Percentiles rank a stretch among this genome's conserved stretches.
Conservation (phyloP, 1,140 invertebrate genomes). For the Sitobion miscanthi region DNA sequence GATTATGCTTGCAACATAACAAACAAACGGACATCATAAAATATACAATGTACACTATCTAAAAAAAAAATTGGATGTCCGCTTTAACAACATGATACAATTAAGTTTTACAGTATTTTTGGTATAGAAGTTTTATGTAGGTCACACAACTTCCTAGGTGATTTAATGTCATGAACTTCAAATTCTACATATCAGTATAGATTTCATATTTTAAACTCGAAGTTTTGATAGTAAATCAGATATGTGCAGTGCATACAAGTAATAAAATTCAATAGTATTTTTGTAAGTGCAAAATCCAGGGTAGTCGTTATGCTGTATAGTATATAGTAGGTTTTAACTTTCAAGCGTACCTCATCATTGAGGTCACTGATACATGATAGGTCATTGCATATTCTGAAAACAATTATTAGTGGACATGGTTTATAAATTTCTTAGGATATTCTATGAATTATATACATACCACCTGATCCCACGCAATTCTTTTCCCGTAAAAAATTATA, state of each 20-base stretch:
- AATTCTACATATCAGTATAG: not conserved
- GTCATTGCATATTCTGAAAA: not conserved
- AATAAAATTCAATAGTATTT: not conserved
- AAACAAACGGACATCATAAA: not conserved
- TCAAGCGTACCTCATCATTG: not conserved
- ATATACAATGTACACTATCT: not conserved
- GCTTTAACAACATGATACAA: not conserved
- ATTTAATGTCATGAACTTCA: not conserved
- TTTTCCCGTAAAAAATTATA: no score
- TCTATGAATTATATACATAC: no score
- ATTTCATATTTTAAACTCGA: not conserved
- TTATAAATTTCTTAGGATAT: not conserved
- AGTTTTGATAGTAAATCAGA: not conserved
- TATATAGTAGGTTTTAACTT: not conserved
- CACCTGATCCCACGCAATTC: no score
- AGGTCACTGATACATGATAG: not conserved
- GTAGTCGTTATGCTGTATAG: not conserved
- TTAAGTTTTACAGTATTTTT: not conserved
- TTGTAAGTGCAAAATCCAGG: not conserved
- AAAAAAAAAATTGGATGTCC: no score
- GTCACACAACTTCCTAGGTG: not conserved
- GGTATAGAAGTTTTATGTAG: not conserved
- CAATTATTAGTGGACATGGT: not conserved
- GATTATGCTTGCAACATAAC: not conserved
- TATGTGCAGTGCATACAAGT: not conserved